These are phyloP conservation scores for Apamea sordens DNA, from an alignment of 2,888 invertebrate genomes.

Conservation along the genomic window DNA sequence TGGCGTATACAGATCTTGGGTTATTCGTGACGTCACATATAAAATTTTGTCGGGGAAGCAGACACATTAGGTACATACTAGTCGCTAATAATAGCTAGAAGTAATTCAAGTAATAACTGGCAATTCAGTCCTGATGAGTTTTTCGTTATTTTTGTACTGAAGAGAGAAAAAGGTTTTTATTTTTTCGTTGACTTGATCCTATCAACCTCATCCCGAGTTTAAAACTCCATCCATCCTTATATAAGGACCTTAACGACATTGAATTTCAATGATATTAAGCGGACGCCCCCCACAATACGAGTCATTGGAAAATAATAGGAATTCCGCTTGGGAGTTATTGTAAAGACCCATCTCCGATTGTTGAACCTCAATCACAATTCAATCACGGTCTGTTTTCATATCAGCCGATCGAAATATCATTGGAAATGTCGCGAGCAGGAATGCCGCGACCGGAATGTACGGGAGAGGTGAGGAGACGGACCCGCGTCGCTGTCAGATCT, in stretches of 20 bases:
- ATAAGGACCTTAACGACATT: constrained; percentile 21
- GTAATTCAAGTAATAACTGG: background rate
- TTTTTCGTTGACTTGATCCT: background rate
- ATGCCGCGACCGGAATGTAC: constrained; percentile 53
- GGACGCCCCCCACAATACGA: constrained; percentile 45
- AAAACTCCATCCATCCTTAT: background rate
- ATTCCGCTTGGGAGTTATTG: constrained; percentile 63
- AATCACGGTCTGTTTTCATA: constrained; percentile 82
- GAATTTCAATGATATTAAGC: constrained; percentile 36
- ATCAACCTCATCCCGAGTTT: background rate
- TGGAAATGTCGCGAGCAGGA: constrained; percentile 79
- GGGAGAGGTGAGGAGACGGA: background rate
- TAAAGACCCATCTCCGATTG: constrained; percentile 69
- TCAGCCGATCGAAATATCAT: constrained; percentile 81
- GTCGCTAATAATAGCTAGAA: background rate
- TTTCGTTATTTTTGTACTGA: background rate
- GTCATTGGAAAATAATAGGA: constrained; percentile 61
- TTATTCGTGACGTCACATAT: constrained; percentile 16
- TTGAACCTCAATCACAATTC: constrained; percentile 79
- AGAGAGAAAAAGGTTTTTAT: background rate
- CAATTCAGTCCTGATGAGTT: background rate
- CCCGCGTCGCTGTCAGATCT: background rate
- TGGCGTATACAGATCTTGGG: constrained; percentile 10
- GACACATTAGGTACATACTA: background rate
- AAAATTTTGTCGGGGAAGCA: constrained; percentile 3